phyloP scores from a whole-genome alignment of 2,797 vertebrate species.

The Neosilurus mollespiculum region DNA sequence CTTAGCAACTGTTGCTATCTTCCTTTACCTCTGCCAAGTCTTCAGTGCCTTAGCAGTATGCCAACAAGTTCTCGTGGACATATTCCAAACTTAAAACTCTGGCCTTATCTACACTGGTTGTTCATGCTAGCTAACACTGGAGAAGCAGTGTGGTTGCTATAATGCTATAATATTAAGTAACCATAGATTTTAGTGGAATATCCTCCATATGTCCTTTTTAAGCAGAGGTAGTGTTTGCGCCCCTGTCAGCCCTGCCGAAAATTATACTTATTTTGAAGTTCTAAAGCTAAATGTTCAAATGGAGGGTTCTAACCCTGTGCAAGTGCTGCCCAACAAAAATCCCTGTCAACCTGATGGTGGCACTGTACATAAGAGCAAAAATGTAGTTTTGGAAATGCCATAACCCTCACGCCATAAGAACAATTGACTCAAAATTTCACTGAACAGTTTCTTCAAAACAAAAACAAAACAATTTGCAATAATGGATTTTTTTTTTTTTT shows the following conservation, averaged over 20 bases:
- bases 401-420: no score
- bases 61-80: not conserved
- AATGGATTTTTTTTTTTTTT: no score
- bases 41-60: not conserved
- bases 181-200: not conserved
- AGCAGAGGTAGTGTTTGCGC: not conserved
- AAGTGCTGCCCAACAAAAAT: no score
- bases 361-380: no score
- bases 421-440: no score
- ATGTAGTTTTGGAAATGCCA: no score
- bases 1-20: conserved; percentile 18
- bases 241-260: not conserved
- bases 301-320: no score
- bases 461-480: no score
- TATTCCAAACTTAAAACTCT: not conserved
- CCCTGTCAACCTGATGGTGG: no score
- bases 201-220: not conserved
- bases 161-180: not conserved
- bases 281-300: not conserved
- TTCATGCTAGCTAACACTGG: not conserved
- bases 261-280: not conserved
- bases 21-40: conserved; percentile 10
- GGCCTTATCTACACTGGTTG: not conserved
- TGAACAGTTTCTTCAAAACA: no score
- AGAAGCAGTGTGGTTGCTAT: not conserved